These are phyloP conservation scores for Amblyopsis rosae DNA, from an alignment of 2,113 vertebrate genomes.

Conservation along the genomic window DNA sequence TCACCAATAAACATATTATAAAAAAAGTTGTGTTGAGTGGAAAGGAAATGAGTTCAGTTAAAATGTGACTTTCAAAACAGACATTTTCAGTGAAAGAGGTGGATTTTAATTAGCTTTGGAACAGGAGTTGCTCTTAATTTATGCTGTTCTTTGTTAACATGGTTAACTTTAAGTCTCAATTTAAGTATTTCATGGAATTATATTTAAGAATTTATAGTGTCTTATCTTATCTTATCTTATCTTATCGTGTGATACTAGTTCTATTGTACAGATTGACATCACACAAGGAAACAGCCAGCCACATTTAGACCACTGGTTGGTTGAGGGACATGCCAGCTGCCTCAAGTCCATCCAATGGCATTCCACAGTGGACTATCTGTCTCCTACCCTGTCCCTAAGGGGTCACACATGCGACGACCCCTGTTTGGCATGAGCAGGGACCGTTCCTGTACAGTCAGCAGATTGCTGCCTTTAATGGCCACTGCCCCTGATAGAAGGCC, in stretches of 20 bases:
- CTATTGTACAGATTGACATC: too few relatives aligned
- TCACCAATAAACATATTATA: too few relatives aligned
- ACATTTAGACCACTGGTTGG: too few relatives aligned
- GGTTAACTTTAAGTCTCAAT: neutral
- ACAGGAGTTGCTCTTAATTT: neutral
- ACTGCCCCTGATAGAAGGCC: constrained; percentile 38
- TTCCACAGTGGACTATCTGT: too few relatives aligned
- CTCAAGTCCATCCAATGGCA: too few relatives aligned
- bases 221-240: neutral
- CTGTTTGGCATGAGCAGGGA: constrained; percentile 39
- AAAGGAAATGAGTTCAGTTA: constrained; percentile 10
- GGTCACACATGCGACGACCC: constrained; percentile 33
- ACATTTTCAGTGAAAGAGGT: neutral
- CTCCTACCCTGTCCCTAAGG: constrained; percentile 16
- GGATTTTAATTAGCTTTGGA: neutral
- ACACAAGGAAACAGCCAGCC: too few relatives aligned
- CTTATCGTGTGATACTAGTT: too few relatives aligned
- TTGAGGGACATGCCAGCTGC: too few relatives aligned
- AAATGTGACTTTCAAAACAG: neutral
- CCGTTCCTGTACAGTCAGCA: constrained; percentile 52
- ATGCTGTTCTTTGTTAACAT: neutral
- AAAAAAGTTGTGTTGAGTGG: constrained; percentile 6
- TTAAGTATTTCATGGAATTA: neutral
- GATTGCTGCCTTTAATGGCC: constrained; percentile 61
- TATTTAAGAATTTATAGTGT: neutral